These are phyloP conservation scores for Cheilosia grossa DNA, from an alignment of 2,888 invertebrate genomes.

Conservation along the genomic window DNA sequence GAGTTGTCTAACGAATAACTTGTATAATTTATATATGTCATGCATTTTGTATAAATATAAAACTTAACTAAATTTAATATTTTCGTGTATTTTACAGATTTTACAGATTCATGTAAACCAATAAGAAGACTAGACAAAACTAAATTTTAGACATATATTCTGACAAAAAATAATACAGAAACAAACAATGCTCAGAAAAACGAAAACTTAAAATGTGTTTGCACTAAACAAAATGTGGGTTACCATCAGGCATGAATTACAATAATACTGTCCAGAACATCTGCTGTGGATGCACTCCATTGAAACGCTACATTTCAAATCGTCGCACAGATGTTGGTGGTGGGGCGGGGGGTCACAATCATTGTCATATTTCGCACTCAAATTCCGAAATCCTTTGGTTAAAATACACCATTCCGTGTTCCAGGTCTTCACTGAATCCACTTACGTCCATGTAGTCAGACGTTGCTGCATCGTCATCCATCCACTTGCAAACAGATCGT, in stretches of 20 bases:
- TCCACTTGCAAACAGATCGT: conserved; percentile 82
- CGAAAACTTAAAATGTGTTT: conserved; percentile 76
- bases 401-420: conserved; percentile 83
- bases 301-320: conserved; percentile 14
- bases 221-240: conserved; percentile 78
- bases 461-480: conserved; percentile 82
- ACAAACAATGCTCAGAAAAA: conserved; percentile 32
- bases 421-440: conserved; percentile 83
- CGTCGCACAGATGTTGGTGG: conserved; percentile 29
- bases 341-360: conserved; percentile 75
- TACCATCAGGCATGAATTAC: conserved; percentile 67
- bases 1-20: conserved; percentile 49
- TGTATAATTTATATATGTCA: conserved; percentile 44
- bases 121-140: conserved; percentile 70
- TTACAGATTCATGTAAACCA: conserved; percentile 26
- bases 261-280: conserved; percentile 69
- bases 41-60: conserved; percentile 25
- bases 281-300: conserved; percentile 17
- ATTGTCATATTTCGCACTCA: conserved; percentile 86
- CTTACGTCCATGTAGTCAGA: conserved; percentile 83
- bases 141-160: conserved; percentile 45
- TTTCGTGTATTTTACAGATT: conserved; percentile 17
- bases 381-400: conserved; percentile 86
- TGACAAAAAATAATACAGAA: conserved; percentile 33
- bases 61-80: conserved; percentile 11